phyloP scores from a whole-genome alignment of 2,113 vertebrate species.

The Mellivora capensis region DNA sequence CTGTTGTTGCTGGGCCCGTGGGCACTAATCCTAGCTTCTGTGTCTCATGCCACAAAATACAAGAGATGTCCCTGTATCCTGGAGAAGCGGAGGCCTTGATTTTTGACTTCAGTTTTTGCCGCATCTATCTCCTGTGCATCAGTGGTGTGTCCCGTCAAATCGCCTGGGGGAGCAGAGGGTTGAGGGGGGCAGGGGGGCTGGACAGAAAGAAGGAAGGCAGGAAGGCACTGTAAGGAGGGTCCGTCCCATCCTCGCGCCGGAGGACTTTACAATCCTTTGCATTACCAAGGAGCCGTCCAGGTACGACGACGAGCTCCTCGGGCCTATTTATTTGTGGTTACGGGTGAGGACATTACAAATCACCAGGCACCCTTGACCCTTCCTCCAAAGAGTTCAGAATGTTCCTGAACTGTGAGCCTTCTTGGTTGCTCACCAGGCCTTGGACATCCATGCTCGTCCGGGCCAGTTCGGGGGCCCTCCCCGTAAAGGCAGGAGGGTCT shows the following conservation, averaged over 20 bases:
- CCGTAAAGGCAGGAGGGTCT: not conserved
- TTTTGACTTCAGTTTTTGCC: not conserved
- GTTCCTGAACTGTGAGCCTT: not conserved
- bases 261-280: not conserved
- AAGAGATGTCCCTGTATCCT: not conserved
- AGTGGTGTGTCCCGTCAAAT: not conserved
- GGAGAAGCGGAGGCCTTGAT: not conserved
- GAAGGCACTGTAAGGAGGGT: not conserved
- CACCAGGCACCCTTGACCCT: not conserved
- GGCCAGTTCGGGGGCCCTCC: not conserved
- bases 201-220: not conserved
- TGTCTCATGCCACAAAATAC: not conserved
- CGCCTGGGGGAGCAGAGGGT: not conserved
- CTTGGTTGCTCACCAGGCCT: not conserved
- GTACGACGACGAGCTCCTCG: not conserved
- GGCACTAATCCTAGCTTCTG: not conserved
- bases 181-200: rapidly evolving
- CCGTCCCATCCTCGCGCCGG: not conserved
- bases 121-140: not conserved
- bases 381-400: not conserved
- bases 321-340: not conserved
- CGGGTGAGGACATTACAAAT: not conserved
- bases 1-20: not conserved
- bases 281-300: not conserved
- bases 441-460: not conserved